A percentile compares a stretch with the other conserved stretches of the same genome.
These are phyloP conservation scores for Rhopalosiphum nymphaeae DNA, from an alignment of 2,888 invertebrate genomes.

Conservation along the genomic window DNA sequence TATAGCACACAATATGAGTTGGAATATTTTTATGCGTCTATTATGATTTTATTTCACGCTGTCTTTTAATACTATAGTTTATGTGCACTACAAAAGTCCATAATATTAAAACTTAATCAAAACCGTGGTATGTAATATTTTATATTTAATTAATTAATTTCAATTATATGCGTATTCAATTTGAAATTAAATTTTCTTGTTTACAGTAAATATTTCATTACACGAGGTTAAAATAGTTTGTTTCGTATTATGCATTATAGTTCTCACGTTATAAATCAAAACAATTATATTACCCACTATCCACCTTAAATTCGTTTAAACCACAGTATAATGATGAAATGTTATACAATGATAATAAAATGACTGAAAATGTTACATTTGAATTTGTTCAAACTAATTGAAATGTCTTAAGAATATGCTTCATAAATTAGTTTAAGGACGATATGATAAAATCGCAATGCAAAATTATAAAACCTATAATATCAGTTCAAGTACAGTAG, in stretches of 20 bases:
- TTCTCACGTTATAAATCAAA: not conserved
- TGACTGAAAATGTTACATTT: not conserved
- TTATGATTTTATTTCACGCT: not conserved
- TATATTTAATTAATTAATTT: constrained; percentile 12
- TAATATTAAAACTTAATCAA: not conserved
- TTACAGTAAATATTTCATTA: not conserved
- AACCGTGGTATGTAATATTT: not conserved
- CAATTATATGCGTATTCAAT: not conserved
- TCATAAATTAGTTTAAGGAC: not conserved
- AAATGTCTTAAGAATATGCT: not conserved
- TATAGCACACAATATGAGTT: not conserved
- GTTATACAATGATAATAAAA: not conserved
- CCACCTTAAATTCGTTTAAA: not conserved
- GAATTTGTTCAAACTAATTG: not conserved
- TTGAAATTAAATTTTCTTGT: constrained; percentile 13
- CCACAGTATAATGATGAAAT: not conserved
- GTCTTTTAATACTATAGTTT: not conserved
- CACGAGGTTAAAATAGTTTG: constrained; percentile 10
- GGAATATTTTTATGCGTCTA: not conserved
- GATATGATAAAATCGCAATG: not conserved
- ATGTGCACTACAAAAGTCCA: not conserved
- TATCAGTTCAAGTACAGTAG: not conserved
- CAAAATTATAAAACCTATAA: not conserved
- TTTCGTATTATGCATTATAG: not conserved
- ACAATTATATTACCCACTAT: not conserved